Percentiles rank a stretch among this genome's conserved stretches.
phyloP scores from a whole-genome alignment of 2,113 vertebrate species.

The Ivindomyrus marchei region DNA sequence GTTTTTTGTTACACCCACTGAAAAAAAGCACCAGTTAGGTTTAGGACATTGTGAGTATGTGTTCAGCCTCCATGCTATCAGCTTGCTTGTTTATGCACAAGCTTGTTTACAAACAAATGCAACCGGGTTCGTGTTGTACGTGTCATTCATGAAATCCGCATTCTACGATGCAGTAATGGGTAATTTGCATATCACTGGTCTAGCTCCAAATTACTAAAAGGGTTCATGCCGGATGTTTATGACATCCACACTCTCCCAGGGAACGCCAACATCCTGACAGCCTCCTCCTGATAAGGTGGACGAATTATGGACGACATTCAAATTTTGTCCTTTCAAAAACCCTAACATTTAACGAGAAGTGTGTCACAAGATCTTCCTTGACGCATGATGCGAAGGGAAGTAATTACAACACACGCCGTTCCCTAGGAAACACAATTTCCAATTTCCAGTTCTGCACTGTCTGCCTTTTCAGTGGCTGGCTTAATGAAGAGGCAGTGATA shows the following conservation, averaged over 20 bases:
- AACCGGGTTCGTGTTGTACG: neutral
- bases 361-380: conserved; percentile 12
- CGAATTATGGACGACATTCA: neutral
- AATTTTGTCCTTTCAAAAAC: neutral
- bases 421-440: conserved; percentile 30
- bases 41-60: neutral
- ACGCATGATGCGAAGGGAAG: conserved; percentile 8
- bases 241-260: neutral
- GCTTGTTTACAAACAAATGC: neutral
- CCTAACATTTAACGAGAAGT: neutral
- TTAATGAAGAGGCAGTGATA: neutral
- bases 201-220: neutral
- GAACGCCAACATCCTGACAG: neutral
- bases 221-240: neutral
- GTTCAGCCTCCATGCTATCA: neutral
- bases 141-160: neutral
- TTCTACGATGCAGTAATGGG: neutral
- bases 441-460: conserved; percentile 16
- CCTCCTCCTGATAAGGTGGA: neutral
- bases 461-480: neutral
- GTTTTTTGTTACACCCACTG: neutral
- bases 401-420: conserved; percentile 28
- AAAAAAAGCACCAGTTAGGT: neutral
- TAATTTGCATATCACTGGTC: neutral
- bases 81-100: neutral